These are phyloP conservation scores for Lasioglossum morio DNA, from an alignment of 2,888 invertebrate genomes.

Conservation along the genomic window DNA sequence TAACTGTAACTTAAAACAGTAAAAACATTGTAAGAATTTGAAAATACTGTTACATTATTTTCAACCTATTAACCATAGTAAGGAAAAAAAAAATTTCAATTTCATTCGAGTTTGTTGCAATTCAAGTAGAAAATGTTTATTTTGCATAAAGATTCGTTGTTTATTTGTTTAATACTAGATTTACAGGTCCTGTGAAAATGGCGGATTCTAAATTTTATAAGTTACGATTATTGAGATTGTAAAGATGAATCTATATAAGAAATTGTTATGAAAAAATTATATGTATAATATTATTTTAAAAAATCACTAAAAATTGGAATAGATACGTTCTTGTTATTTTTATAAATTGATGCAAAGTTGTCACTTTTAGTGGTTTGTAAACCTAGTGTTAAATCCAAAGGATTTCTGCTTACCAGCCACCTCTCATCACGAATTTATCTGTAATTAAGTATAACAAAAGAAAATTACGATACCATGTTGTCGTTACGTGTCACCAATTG, in stretches of 20 bases:
- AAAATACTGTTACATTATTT: too few relatives aligned
- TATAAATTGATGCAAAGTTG: background rate
- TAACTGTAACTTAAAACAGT: too few relatives aligned
- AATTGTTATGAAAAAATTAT: background rate
- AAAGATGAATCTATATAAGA: background rate
- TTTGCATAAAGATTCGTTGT: too few relatives aligned
- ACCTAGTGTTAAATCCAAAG: background rate
- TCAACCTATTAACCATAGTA: too few relatives aligned
- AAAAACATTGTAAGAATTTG: too few relatives aligned
- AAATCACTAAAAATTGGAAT: background rate
- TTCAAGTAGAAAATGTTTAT: too few relatives aligned
- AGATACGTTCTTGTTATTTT: background rate
- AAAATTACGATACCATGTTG: conserved; percentile 58
- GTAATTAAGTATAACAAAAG: conserved; percentile 56
- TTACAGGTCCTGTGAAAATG: background rate
- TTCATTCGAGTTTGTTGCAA: too few relatives aligned
- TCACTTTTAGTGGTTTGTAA: background rate
- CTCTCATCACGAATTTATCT: conserved; percentile 51
- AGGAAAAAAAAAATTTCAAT: too few relatives aligned
- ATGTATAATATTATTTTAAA: background rate
- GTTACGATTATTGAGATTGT: background rate
- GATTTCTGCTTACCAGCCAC: conserved; percentile 38
- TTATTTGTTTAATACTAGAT: background rate
- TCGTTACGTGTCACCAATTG: conserved; percentile 51
- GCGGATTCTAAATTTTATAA: too few relatives aligned